Evolutionary conservation across 2,113 vertebrate species (phyloP), one percentile per base, ranked within the genome.

Genomic region (Oncorhynchus kisutch): DNA sequence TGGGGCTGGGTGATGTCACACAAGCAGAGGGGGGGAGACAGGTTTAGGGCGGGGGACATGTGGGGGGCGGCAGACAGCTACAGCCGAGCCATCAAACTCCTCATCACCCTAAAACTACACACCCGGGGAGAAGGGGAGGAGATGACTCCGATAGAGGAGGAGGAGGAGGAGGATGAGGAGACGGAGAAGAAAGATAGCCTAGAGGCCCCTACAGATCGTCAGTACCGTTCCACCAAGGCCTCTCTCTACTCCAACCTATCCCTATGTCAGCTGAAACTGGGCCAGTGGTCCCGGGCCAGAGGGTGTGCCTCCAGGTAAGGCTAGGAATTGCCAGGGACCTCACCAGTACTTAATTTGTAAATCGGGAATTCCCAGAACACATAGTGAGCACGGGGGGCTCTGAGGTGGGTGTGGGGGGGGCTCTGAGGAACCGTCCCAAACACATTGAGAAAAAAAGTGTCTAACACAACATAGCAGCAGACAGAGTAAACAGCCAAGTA

Each of bases 241-340:
- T 91, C 90, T 31, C 92, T 97, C 9, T 93, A 96, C 67, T 94
- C 95, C 59, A 97, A 97, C 84, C 73, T 97, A 60, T 95, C 96
- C 0, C 90, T 96, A 65, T 97, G 96, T 74, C 96, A 97, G 86
- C 89, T 97, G 27, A 92, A 92, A 79, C 83, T 95, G 49, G 93
- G 92, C n/a, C 94, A 94, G 65, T 94, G 93, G 2, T 77, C 75
- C 12, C 80, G 89, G 57, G 95, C 96, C 1, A 93, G 85, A 59
- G 87, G 85, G 72, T 95, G 88, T 69, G 95, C 95, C 22, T 81
- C 88, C 27, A 94, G 94, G 82, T 95, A 45, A 45, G 39, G 9
- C 39, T 45, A 9, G 34, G 34, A 9, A 39, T 9, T 39, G 6
- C 34, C 34, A 39, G 34, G 34, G 34, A 39, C 34, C 34, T 39